phyloP scores from a whole-genome alignment of 64 coral and sea anemone species.

The Astreopora myriophthalma region DNA sequence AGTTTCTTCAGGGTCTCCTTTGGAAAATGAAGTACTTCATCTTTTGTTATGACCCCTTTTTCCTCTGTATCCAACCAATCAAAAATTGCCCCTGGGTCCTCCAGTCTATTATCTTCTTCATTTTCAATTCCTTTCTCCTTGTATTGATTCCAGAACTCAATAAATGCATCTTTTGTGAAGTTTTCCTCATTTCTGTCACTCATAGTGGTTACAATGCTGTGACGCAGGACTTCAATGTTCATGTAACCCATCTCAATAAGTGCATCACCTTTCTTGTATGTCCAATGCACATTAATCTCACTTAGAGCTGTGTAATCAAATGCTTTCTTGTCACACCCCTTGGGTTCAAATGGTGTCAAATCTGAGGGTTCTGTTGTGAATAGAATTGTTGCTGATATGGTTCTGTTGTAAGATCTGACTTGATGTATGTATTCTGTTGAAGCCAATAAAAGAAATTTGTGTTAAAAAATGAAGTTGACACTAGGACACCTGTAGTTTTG shows the following conservation, averaged over 20 bases:
- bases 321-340: slow-evolving; percentile 62
- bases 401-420: slow-evolving; percentile 90
- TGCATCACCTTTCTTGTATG: slow-evolving; percentile 92
- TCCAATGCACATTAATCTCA: slow-evolving; percentile 90
- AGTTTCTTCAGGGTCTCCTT: slow-evolving; percentile 75
- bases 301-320: slow-evolving; percentile 76
- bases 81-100: slow-evolving; percentile 62
- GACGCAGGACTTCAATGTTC: slow-evolving; percentile 83
- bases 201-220: slow-evolving; percentile 63
- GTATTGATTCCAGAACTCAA: slow-evolving; percentile 55
- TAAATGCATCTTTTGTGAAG: slow-evolving; percentile 67
- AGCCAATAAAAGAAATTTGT: background rate
- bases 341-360: slow-evolving; percentile 34
- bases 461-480: no score
- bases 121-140: slow-evolving; percentile 51
- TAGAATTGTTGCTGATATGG: slow-evolving; percentile 95
- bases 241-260: slow-evolving; percentile 98
- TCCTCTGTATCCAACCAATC: slow-evolving; percentile 26
- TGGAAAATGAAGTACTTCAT: slow-evolving; percentile 59
- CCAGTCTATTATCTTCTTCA: slow-evolving; percentile 7
- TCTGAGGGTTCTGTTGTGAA: slow-evolving; percentile 75
- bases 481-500: no score
- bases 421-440: slow-evolving; percentile 91
- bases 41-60: slow-evolving; percentile 62
- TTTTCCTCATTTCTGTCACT: slow-evolving; percentile 56